A percentile compares a stretch with the other conserved stretches of the same genome.
phyloP scores from a whole-genome alignment of 1,140 invertebrate species.

The Psilanteris sp. region DNA sequence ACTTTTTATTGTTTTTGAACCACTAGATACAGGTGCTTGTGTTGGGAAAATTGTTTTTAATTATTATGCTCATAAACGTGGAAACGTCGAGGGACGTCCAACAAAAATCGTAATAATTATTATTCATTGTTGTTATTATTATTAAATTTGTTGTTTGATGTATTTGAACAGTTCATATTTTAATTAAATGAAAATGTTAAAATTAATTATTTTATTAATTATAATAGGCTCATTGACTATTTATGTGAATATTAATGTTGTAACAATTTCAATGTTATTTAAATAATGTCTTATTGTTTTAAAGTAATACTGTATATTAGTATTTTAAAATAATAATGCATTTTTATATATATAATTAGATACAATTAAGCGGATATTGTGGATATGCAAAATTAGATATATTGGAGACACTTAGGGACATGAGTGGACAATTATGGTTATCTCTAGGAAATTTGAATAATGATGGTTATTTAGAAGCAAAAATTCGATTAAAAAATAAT shows the following conservation, averaged over 20 bases:
- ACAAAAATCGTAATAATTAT: constrained; percentile 65
- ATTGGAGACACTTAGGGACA: constrained; percentile 77
- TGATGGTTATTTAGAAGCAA: constrained; percentile 70
- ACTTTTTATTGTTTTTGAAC: constrained; percentile 76
- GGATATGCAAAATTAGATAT: constrained; percentile 78
- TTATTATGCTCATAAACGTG: constrained; percentile 72
- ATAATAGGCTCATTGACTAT: too few species aligned
- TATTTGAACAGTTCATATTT: too few species aligned
- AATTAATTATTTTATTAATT: too few species aligned
- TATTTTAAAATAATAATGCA: too few species aligned
- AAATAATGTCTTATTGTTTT: too few species aligned
- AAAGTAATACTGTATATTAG: too few species aligned
- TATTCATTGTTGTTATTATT: too few species aligned
- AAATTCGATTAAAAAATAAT: constrained; percentile 77
- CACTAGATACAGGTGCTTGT: constrained; percentile 74
- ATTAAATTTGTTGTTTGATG: too few species aligned
- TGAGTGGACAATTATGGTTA: constrained; percentile 78
- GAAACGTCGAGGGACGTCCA: constrained; percentile 66
- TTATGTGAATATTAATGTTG: too few species aligned
- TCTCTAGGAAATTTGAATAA: constrained; percentile 78
- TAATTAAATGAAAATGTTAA: too few species aligned
- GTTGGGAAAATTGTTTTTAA: constrained; percentile 78
- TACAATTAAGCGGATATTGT: constrained; percentile 79
- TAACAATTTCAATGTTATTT: too few species aligned
- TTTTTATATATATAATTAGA: constrained; percentile 35